These are phyloP conservation scores for Pocillopora verrucosa DNA, from an alignment of 64 coral and sea anemone genomes.

Conservation along the genomic window DNA sequence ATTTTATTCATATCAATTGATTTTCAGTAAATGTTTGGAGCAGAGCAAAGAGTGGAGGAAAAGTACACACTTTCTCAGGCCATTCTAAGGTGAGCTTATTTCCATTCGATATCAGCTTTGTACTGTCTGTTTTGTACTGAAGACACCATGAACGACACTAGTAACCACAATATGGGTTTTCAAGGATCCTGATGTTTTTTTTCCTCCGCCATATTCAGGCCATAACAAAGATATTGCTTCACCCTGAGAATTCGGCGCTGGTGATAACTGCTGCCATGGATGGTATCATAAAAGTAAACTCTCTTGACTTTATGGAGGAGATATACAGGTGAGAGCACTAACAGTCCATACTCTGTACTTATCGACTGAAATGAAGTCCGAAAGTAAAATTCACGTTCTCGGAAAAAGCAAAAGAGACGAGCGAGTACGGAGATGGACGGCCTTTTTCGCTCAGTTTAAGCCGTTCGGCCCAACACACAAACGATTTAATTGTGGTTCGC, in stretches of 20 bases:
- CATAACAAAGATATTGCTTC: slow-evolving; percentile 90
- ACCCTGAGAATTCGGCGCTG: slow-evolving; percentile 77
- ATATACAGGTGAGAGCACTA: slow-evolving; percentile 77
- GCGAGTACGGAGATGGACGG: too few relatives aligned
- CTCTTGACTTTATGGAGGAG: slow-evolving; percentile 91
- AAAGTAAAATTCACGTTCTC: too few relatives aligned
- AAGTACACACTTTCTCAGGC: slow-evolving; percentile 78
- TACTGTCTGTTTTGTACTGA: too few relatives aligned
- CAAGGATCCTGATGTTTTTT: background rate
- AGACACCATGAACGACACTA: background rate
- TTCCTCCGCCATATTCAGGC: slow-evolving; percentile 5
- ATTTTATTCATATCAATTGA: background rate
- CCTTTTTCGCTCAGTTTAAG: too few relatives aligned
- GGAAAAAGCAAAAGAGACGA: too few relatives aligned
- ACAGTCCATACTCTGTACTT: background rate
- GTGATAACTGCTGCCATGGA: slow-evolving; percentile 90
- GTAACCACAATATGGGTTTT: background rate
- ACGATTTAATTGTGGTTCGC: too few relatives aligned
- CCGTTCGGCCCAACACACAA: too few relatives aligned
- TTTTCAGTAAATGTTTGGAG: slow-evolving; percentile 95
- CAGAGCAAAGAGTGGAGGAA: slow-evolving; percentile 67
- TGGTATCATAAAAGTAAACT: slow-evolving; percentile 85
- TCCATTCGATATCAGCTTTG: too few relatives aligned
- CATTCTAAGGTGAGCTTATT: slow-evolving; percentile 73
- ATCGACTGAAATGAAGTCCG: too few relatives aligned